Evolutionary conservation across 2,888 invertebrate species (phyloP).

Genomic region (Brenthis ino): DNA sequence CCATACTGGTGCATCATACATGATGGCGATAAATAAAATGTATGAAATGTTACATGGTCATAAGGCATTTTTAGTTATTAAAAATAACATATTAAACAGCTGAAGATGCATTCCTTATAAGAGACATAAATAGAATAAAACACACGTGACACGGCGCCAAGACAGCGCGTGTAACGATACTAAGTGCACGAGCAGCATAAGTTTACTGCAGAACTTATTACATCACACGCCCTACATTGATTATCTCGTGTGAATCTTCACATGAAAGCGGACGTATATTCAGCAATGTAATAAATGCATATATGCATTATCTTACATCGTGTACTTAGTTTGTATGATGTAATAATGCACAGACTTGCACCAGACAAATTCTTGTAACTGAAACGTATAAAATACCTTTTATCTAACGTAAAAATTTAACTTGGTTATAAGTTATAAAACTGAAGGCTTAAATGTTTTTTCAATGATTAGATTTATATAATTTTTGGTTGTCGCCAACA

Average conservation of each 20-base stretch:
- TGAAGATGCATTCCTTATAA: slow-evolving; percentile 57
- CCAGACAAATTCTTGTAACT: slow-evolving; percentile 59
- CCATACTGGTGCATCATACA: not conserved
- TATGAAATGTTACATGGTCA: not conserved
- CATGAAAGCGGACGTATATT: slow-evolving; percentile 39
- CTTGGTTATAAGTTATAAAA: not conserved
- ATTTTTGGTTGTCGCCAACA: too few relatives aligned
- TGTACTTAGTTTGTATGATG: slow-evolving; percentile 60
- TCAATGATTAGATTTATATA: not conserved
- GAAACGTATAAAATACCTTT: slow-evolving; percentile 29
- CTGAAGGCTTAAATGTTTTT: slow-evolving; percentile 1
- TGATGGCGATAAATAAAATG: not conserved
- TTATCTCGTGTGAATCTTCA: slow-evolving; percentile 44
- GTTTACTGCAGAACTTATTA: slow-evolving; percentile 9
- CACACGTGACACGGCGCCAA: slow-evolving; percentile 53
- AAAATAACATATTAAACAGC: slow-evolving; percentile 18
- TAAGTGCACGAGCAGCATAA: too few relatives aligned
- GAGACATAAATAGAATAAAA: slow-evolving; percentile 47
- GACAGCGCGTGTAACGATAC: slow-evolving; percentile 44
- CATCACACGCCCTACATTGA: slow-evolving; percentile 59
- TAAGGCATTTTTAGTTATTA: not conserved
- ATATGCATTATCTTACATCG: slow-evolving; percentile 38
- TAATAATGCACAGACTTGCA: slow-evolving; percentile 67
- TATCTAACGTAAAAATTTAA: not conserved
- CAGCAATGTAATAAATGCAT: slow-evolving; percentile 56